Conservation (phyloP, 2,113 vertebrate genomes). For the Eurystomus gularis region DNA sequence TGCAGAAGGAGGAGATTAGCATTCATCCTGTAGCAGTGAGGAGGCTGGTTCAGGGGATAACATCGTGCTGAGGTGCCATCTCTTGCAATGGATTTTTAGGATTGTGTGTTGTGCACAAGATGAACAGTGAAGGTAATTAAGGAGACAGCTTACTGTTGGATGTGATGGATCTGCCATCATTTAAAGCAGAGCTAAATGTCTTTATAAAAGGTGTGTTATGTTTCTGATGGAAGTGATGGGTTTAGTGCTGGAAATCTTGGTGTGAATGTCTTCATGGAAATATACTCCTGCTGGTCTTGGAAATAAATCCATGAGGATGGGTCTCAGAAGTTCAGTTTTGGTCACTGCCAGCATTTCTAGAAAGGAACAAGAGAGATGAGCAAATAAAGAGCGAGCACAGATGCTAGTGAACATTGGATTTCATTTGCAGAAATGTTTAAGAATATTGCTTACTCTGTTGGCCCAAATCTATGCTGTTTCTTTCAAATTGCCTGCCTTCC, state of each 20-base stretch:
- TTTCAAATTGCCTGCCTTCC: neutral
- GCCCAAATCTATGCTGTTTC: neutral
- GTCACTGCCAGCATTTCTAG: neutral
- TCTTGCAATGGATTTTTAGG: neutral
- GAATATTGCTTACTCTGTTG: neutral
- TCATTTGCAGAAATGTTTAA: neutral
- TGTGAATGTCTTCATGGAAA: neutral
- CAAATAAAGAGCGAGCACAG: neutral
- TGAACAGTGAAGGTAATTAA: neutral
- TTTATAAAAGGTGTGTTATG: neutral
- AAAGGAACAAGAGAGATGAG: neutral
- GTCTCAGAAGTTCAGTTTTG: neutral
- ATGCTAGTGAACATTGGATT: neutral
- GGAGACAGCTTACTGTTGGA: neutral
- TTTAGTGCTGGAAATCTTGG: neutral
- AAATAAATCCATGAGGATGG: neutral
- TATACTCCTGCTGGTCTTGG: neutral
- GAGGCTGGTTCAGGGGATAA: neutral
- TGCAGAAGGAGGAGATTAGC: neutral
- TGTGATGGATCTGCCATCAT: neutral
- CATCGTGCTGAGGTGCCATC: neutral
- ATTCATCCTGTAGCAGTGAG: neutral
- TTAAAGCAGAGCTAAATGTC: neutral
- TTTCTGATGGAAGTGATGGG: neutral
- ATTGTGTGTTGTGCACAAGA: neutral